Evolutionary conservation across 2,113 vertebrate species (phyloP), one percentile per base, ranked within the genome.

Genomic region (Chaetodon trifascialis): DNA sequence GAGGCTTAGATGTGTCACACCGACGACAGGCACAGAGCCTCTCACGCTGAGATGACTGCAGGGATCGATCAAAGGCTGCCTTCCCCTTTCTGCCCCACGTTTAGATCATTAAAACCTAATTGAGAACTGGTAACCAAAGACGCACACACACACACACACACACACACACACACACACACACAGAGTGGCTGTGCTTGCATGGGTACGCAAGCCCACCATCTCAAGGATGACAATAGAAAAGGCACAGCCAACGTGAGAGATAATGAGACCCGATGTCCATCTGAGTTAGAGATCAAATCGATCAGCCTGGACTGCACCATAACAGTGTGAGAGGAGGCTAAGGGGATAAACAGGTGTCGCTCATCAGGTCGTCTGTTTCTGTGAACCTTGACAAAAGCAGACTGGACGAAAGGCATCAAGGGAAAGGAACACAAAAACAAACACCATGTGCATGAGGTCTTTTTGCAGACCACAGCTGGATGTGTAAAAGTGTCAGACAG

Each of bases 51-150:
- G 85, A 80, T 36, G 86, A 86, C 86, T 87, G 83, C 84, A 83
- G 72, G 82, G 79, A 91, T 88, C 81, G 63, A 93, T 89, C 77
- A 83, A 66, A 88, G 59, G 69, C 75, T 86, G 88, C 79, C 80
- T 52, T 66, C 70, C 65, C 25, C 30, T 74, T 59, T 59, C 80
- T 70, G 52, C 62, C 65, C 40, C 68, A 47, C 49, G 30, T 82
- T 91, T 62, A 82, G 76, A 91, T 90, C 85, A 90, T 93, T 88
- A 86, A 81, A 88, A 62, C 63, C 73, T 91, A 84, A 89, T 83
- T 83, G 76, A 86, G 76, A 84, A 72, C 67, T 73, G 68, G 83
- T 83, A 69, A 59, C 55, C 47, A 60, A 77, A 60, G 60, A 80
- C 76, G 69, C 36, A 76, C 11, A 36, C 58, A 60, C 40, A 51